Base-by-base conservation (phyloP, 2,113 vertebrate species). In the Meles meles region DNA sequence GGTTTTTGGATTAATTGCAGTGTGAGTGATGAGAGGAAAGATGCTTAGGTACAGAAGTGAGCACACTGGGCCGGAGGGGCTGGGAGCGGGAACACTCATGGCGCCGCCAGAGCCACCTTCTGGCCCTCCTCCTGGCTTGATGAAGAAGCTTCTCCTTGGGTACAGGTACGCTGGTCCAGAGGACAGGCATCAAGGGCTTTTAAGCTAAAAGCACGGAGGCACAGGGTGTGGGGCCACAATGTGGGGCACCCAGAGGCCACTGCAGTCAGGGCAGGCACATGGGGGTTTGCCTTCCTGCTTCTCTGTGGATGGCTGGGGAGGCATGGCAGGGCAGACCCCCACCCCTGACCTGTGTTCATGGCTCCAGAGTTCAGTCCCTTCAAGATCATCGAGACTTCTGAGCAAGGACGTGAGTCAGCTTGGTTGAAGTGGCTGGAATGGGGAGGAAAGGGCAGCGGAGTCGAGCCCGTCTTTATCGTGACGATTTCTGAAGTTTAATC, bases 381-480 rank as follows among this genome's bases (percentile, higher is more conserved):
- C 2, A 11, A 55, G 63, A 12, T 5, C 17, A 0, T 0, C 7
- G 44, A 23, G 31, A n/a, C 44, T 12, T 13, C 23, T 21, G 18
- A 39, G 29, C 31, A 3, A 27, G 10, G 55, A 13, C 1, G 0
- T 3, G 7, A 7, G 25, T 21, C 0, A 0, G 27, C 47, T 7
- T 3, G 17, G n/a, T 17, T 1, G 0, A 0, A 47, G 42, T 0
- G 8, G n/a, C 57, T 18, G n/a, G 21, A 5, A 4, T 0, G 37
- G 61, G 0, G 0, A 21, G 7, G 37, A 2, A 5, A 6, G 76
- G 0, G 1, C 15, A 47, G 13, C 10, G 0, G 25, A 39, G 3
- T n/a, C 1, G 2, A 15, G 37, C 9, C 14, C 27, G 3, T 20
- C 4, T 23, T 39, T 77, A 1, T 6, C 11, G 1, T 2, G 7